Base-by-base conservation (phyloP, 2,888 invertebrate species). In the Teleogryllus oceanicus region DNA sequence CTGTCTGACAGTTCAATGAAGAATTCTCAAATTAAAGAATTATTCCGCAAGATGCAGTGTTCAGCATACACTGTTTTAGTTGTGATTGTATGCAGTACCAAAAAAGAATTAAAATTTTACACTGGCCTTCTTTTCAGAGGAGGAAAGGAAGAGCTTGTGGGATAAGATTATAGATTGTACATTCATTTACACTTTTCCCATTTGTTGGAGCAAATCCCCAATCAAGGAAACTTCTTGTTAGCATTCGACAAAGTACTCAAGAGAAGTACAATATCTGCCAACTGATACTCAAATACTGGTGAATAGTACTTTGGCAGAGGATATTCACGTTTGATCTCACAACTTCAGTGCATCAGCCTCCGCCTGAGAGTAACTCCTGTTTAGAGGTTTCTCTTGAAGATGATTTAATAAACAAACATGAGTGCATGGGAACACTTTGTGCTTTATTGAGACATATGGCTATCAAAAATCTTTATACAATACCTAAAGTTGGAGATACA, bases 351-450 rank as follows among this genome's bases (percentile, higher is more conserved):
- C 84, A 75, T 16, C 21, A 49, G 2, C 1, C 78, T n/a, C n/a
- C n/a, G 11, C 49, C 21, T n/a, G 12, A 51, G 12, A 11, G 13
- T 20, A 12, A 75, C 18, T 50, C 62, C 12, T 80, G 62, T 16
- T 76, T 77, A 79, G 85, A 83, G 84, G 84, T 92, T 20, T 88
- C 88, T 80, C 86, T 93, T 80, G 91, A 92, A 84, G 86, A 87
- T 83, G 91, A 91, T 83, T 89, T 90, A 82, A 85, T 93, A 1
- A 93, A 93, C 85, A 86, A 90, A 78, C 93, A 94, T 84, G 92
- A 92, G 84, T 92, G 92, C 82, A 94, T 94, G 93, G 88, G 89
- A 0, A 87, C 89, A 13, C 85, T 93, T 81, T 90, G 91, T 82
- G 91, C 90, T 12, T 86, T 92, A 12, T 86, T 93, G 2, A 87